Evolutionary conservation across 2,113 vertebrate genomes (phyloP).

Genomic region (Crypturellus undulatus): DNA sequence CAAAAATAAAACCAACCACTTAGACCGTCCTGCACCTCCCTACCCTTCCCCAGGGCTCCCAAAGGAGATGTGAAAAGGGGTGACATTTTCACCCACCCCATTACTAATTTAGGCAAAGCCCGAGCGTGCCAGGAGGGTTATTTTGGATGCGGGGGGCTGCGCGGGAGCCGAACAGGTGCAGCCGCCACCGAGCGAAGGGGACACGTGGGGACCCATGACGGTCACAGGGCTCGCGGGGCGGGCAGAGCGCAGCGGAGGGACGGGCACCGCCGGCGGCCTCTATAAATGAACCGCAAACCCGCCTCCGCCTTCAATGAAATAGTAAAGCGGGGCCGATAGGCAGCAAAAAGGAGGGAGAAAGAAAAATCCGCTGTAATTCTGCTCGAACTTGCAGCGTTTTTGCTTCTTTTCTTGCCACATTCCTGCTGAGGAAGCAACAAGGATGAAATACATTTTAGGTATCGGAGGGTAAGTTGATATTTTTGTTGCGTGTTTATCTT

Average conservation of each 20-base stretch:
- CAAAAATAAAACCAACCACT: not conserved
- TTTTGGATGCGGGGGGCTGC: not conserved
- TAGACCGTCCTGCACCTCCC: not conserved
- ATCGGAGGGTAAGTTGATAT: constrained; percentile 90
- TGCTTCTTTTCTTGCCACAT: accelerated
- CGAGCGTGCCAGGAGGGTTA: not conserved
- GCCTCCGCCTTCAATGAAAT: constrained; percentile 84
- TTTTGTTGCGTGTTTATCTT: accelerated
- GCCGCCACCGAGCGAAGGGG: accelerated
- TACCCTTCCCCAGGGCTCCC: not conserved
- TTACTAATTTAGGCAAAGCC: constrained; percentile 81
- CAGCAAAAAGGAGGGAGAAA: not conserved
- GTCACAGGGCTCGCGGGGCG: constrained; percentile 35
- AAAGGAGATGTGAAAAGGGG: not conserved
- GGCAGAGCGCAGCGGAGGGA: not conserved
- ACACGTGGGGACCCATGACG: not conserved
- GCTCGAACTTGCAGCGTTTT: accelerated
- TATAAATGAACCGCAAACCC: constrained; percentile 12
- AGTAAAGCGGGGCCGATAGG: not conserved
- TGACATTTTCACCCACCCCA: constrained; percentile 58
- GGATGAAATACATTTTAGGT: constrained; percentile 91
- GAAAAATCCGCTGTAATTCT: accelerated
- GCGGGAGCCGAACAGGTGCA: constrained; percentile 69
- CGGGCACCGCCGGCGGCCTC: not conserved
- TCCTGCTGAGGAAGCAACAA: not conserved